Evolutionary conservation across 2,113 vertebrate species (phyloP).

Genomic region (Deroptyus accipitrinus): DNA sequence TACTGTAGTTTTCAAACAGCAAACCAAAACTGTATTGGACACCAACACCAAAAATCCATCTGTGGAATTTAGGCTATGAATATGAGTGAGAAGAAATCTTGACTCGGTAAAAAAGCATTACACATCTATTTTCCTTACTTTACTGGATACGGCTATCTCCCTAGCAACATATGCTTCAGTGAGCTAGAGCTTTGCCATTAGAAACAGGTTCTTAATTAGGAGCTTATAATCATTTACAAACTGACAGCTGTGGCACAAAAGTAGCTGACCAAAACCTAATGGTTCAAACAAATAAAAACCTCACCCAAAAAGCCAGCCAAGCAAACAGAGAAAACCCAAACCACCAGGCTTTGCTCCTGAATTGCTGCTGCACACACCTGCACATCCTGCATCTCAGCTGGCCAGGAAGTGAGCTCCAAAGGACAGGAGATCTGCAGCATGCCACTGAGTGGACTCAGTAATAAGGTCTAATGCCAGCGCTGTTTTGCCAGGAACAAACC

Average conservation of each 20-base stretch:
- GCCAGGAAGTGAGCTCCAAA: not conserved
- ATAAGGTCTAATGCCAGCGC: not conserved
- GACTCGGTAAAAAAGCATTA: not conserved
- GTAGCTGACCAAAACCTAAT: slow-evolving; percentile 27
- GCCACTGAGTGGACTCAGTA: not conserved
- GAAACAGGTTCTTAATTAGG: slow-evolving; percentile 62
- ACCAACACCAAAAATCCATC: not conserved
- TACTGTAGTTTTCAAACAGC: not conserved
- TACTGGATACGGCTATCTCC: not conserved
- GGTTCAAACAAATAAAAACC: not conserved
- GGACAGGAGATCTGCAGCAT: not conserved
- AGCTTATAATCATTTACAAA: slow-evolving; percentile 48
- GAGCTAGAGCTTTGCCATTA: slow-evolving; percentile 39
- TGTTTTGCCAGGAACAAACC: slow-evolving; percentile 27
- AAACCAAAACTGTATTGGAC: not conserved
- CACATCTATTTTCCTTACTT: not conserved
- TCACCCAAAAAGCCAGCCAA: not conserved
- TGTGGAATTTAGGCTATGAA: not conserved
- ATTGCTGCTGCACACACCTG: slow-evolving; percentile 1
- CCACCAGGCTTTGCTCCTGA: not conserved
- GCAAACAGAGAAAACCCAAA: not conserved
- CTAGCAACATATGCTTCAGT: slow-evolving; percentile 43
- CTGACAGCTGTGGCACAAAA: slow-evolving; percentile 42
- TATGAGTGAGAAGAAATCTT: not conserved
- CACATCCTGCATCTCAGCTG: not conserved